These are phyloP conservation scores for Cepaea nemoralis DNA, from an alignment of 1,140 invertebrate genomes.

Conservation along the genomic window DNA sequence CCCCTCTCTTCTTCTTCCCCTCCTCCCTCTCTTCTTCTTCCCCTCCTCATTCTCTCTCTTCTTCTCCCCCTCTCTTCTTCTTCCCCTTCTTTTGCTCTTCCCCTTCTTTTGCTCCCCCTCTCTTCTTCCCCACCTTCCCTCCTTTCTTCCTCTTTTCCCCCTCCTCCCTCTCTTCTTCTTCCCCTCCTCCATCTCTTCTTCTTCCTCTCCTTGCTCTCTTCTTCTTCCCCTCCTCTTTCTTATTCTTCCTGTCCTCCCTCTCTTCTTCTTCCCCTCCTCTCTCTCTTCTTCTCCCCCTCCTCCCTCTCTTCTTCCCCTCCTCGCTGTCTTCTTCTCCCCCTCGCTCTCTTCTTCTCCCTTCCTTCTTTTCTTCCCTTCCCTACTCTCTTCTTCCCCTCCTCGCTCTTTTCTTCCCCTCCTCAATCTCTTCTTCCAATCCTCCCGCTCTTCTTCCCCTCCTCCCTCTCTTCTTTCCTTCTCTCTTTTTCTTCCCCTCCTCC, in stretches of 20 bases:
- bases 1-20: not conserved
- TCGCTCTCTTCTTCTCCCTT: not conserved
- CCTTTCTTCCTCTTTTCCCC: too few relatives aligned
- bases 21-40: too few relatives aligned
- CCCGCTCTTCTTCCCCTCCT: not conserved
- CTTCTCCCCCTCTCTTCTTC: conserved; percentile 10
- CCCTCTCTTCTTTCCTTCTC: too few relatives aligned
- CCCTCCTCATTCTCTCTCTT: too few relatives aligned
- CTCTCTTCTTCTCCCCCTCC: not conserved
- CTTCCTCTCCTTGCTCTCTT: too few relatives aligned
- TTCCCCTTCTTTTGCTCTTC: conserved; percentile 7
- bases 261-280: conserved; percentile 3
- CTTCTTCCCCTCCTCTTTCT: too few relatives aligned
- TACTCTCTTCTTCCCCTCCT: not conserved
- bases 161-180: too few relatives aligned
- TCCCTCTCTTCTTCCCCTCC: not conserved
- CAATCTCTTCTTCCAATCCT: not conserved
- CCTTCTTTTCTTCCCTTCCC: conserved; percentile 4
- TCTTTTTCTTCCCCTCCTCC: too few relatives aligned
- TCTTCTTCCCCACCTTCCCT: not conserved
- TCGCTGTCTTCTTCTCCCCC: not conserved
- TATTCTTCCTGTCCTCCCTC: not conserved
- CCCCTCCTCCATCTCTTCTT: too few relatives aligned
- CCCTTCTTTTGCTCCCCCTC: not conserved
- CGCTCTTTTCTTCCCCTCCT: too few relatives aligned